Percentiles rank a stretch among this genome's conserved stretches.
These are phyloP conservation scores for Trissoscelio sp. DNA, from an alignment of 2,888 invertebrate genomes.

Conservation along the genomic window DNA sequence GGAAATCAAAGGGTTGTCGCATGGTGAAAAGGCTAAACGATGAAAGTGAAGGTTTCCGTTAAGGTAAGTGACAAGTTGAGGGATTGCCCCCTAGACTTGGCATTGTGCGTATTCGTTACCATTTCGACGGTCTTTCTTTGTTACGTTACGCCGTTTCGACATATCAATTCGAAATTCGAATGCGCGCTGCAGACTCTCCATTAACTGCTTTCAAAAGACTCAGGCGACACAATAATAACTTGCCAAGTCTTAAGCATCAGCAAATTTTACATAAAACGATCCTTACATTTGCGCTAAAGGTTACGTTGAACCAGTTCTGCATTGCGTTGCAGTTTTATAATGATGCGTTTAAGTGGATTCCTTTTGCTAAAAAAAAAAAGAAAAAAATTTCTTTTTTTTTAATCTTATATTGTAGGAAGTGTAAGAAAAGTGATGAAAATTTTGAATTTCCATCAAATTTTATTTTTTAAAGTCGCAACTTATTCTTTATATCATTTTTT, in stretches of 20 bases:
- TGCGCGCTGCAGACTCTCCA: conserved; percentile 47
- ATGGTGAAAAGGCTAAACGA: conserved; percentile 66
- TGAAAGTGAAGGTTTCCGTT: conserved; percentile 68
- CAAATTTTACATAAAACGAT: conserved; percentile 43
- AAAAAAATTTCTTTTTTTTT: too few relatives aligned
- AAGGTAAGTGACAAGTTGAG: conserved; percentile 82
- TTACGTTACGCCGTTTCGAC: conserved; percentile 64
- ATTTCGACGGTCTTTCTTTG: conserved; percentile 67
- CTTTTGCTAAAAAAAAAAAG: too few relatives aligned
- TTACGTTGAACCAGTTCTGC: background rate
- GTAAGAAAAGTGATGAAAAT: too few relatives aligned
- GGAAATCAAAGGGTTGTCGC: conserved; percentile 66
- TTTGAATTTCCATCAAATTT: too few relatives aligned
- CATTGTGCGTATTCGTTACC: conserved; percentile 77
- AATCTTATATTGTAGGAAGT: too few relatives aligned
- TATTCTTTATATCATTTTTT: too few relatives aligned
- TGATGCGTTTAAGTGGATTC: background rate
- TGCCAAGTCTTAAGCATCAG: conserved; percentile 38
- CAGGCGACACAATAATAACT: conserved; percentile 34
- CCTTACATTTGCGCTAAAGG: conserved; percentile 5
- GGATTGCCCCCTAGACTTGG: conserved; percentile 77
- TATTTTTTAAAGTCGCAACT: too few relatives aligned
- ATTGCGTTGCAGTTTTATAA: conserved; percentile 10
- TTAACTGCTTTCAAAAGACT: conserved; percentile 59
- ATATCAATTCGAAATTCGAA: conserved; percentile 64